Evolutionary conservation across 2,888 invertebrate species (phyloP), one percentile per base, ranked within the genome.

Genomic region (Scrobipalpa atriplicella): DNA sequence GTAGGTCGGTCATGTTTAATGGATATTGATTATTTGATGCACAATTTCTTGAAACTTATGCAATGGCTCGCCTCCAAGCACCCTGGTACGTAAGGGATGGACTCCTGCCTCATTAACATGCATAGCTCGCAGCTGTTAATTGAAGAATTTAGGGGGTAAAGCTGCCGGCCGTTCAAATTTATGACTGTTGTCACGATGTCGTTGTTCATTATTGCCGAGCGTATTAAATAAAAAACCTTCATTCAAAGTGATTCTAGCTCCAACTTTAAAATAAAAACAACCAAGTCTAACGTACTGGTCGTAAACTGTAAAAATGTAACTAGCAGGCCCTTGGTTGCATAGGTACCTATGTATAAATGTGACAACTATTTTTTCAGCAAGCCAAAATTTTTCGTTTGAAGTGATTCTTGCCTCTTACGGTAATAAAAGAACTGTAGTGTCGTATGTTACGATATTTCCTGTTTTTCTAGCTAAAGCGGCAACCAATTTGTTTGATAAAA

Each of bases 401-500:
- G n/a, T n/a, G n/a, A n/a, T n/a, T n/a, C n/a, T n/a, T n/a, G n/a
- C n/a, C n/a, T n/a, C n/a, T n/a, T n/a, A n/a, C n/a, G n/a, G n/a
- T n/a, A n/a, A n/a, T n/a, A n/a, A n/a, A n/a, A n/a, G n/a, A n/a
- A n/a, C n/a, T n/a, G n/a, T n/a, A n/a, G n/a, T n/a, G 47, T 47
- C n/a, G n/a, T 16, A 5, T 47, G 6, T 29, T 29, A 29, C 29
- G n/a, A 43, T 3, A n/a, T 3, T 13, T 47, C 47, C 6, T 47
- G 47, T n/a, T 47, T 47, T 47, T 47, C n/a, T n/a, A 47, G 3
- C n/a, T 5, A 47, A 5, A 47, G n/a, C 63, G n/a, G n/a, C 69
- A 66, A 65, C 67, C 69, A 69, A 71, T 72, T 73, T 74, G 66
- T 69, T 54, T 62, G 68, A 71, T 78, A 75, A 79, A 79, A 81